phyloP scores from a whole-genome alignment of 2,113 vertebrate genomes.

The Callipepla squamata region DNA sequence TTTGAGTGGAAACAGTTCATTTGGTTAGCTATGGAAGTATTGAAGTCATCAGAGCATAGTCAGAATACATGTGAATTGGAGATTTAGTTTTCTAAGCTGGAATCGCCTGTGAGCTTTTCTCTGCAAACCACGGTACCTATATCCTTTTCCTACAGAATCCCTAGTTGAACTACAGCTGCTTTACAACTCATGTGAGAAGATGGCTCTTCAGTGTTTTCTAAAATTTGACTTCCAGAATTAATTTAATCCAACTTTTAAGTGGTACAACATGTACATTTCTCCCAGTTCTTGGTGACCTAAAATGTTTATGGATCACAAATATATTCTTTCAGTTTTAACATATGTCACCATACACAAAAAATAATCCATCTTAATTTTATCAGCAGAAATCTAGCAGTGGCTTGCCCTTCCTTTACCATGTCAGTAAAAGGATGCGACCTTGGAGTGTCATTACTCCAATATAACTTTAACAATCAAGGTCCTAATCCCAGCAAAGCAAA shows the following conservation, averaged over 20 bases:
- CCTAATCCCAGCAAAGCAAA: conserved; percentile 61
- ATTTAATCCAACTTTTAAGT: background rate
- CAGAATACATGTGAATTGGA: background rate
- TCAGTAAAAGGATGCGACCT: conserved; percentile 37
- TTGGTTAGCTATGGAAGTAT: background rate
- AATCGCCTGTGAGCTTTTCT: background rate
- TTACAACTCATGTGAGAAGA: background rate
- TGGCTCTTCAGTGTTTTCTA: background rate
- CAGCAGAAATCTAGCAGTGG: conserved; percentile 21
- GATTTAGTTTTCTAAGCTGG: background rate
- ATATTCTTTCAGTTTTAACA: background rate
- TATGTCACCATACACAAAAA: conserved; percentile 9
- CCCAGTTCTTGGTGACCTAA: background rate
- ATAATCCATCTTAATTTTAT: conserved; percentile 30
- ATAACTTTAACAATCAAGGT: conserved; percentile 56
- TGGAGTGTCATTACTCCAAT: conserved; percentile 63
- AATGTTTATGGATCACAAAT: background rate
- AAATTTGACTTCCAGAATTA: background rate
- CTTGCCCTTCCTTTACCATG: background rate
- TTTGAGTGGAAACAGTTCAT: background rate
- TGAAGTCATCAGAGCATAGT: background rate
- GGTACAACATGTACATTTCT: background rate
- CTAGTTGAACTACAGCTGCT: background rate
- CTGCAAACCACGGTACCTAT: background rate
- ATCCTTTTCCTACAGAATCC: background rate